A percentile compares a stretch with the other conserved stretches of the same genome.
Conservation (phyloP, 1,140 invertebrate genomes). For the Drosophila lowei region DNA sequence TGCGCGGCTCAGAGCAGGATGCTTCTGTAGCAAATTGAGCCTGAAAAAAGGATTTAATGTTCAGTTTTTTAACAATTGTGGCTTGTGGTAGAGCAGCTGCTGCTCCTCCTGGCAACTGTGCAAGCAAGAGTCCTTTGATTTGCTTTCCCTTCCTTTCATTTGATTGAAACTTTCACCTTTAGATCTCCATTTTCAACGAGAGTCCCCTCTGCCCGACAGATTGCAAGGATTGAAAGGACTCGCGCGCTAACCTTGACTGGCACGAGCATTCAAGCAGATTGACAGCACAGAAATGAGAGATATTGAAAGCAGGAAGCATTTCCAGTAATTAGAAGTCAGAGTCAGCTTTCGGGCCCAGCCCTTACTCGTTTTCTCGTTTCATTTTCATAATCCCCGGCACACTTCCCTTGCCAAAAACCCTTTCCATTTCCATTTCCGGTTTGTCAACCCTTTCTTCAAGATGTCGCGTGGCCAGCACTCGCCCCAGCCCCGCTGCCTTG, state of each 20-base stretch:
- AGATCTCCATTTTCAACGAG: conserved; percentile 44
- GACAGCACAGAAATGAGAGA: conserved; percentile 33
- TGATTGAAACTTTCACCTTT: conserved; percentile 64
- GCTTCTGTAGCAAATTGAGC: conserved; percentile 59
- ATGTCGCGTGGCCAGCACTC: conserved; percentile 54
- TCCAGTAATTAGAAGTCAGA: conserved; percentile 51
- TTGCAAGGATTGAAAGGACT: conserved; percentile 24
- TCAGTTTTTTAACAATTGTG: conserved; percentile 61
- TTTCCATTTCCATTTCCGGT: conserved; percentile 32
- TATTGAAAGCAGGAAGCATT: conserved; percentile 42
- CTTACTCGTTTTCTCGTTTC: conserved; percentile 12
- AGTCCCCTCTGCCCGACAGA: conserved; percentile 10
- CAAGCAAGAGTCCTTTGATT: conserved; percentile 36
- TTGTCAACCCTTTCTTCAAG: conserved; percentile 49
- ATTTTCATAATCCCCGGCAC: conserved; percentile 54
- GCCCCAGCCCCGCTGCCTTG: too few relatives aligned
- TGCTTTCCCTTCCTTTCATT: conserved; percentile 25
- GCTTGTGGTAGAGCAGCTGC: conserved; percentile 46
- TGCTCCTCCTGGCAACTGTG: conserved; percentile 35
- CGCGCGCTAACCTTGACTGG: conserved; percentile 33
- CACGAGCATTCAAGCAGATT: conserved; percentile 43
- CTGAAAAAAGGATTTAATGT: conserved; percentile 65
- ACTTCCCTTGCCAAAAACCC: neutral
- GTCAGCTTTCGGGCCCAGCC: conserved; percentile 27
- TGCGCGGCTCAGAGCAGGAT: conserved; percentile 58